Percentiles rank a stretch among this genome's conserved stretches.
phyloP scores from a whole-genome alignment of 2,888 invertebrate genomes.

The Parnassius smintheus region DNA sequence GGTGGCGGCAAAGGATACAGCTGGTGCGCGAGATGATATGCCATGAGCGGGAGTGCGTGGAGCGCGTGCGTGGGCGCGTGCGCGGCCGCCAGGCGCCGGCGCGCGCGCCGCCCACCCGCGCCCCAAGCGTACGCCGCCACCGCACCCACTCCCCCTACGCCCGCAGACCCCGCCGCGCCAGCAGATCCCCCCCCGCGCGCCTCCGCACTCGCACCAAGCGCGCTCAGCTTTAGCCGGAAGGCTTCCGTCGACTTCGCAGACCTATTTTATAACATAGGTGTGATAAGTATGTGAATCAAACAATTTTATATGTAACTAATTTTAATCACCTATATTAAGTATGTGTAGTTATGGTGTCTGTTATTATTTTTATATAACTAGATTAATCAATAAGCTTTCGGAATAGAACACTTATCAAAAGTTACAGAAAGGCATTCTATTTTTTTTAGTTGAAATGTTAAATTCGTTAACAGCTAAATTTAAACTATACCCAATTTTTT shows the following conservation, averaged over 20 bases:
- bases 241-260: slow-evolving; percentile 74
- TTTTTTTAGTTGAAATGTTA: no score
- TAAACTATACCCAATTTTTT: no score
- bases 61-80: slow-evolving; percentile 83
- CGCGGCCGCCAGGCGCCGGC: slow-evolving; percentile 70
- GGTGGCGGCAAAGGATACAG: slow-evolving; percentile 82
- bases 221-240: slow-evolving; percentile 35
- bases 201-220: slow-evolving; percentile 14
- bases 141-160: slow-evolving; percentile 74
- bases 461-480: no score
- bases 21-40: slow-evolving; percentile 85
- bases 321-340: no score
- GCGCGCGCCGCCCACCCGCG: slow-evolving; percentile 67
- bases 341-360: no score
- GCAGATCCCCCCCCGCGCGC: slow-evolving; percentile 49
- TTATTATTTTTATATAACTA: no score
- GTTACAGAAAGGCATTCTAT: no score
- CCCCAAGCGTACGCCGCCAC: slow-evolving; percentile 57
- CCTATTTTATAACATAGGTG: slow-evolving; percentile 31
- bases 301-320: no score
- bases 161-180: slow-evolving; percentile 45
- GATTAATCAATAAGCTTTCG: no score
- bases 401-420: no score
- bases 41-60: slow-evolving; percentile 83
- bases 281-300: no score